Conservation (phyloP, 2,888 invertebrate genomes). For the Drosophila recens region DNA sequence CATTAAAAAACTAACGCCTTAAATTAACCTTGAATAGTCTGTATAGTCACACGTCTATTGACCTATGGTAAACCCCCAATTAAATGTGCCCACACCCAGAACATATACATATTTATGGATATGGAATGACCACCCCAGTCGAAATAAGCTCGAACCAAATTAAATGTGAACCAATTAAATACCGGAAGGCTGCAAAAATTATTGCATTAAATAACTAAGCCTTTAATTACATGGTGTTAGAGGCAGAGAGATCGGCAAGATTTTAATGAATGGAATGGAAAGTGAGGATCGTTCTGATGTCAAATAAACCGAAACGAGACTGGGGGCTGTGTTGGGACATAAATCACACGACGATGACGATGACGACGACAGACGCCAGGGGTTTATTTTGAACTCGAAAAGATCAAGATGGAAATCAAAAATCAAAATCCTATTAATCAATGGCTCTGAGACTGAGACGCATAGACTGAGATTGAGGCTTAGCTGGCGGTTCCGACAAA, state of each 20-base stretch:
- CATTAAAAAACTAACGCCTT: conserved; percentile 1
- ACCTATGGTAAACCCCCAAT: conserved; percentile 59
- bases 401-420: conserved; percentile 57
- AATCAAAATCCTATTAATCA: conserved; percentile 79
- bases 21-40: conserved; percentile 52
- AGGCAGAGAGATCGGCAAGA: conserved; percentile 15
- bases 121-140: conserved; percentile 67
- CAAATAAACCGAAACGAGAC: conserved; percentile 15
- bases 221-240: conserved; percentile 69
- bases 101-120: background rate
- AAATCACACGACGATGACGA: conserved; percentile 59
- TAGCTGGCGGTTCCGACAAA: conserved; percentile 55
- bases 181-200: conserved; percentile 79
- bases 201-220: conserved; percentile 73
- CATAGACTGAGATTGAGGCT: conserved; percentile 12
- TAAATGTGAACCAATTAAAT: conserved; percentile 70
- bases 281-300: conserved; percentile 29
- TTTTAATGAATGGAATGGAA: conserved; percentile 51
- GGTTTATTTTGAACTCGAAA: conserved; percentile 49
- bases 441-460: conserved; percentile 21
- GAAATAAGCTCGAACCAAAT: conserved; percentile 32
- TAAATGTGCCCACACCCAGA: conserved; percentile 54
- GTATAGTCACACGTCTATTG: conserved; percentile 52
- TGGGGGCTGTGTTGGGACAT: conserved; percentile 42
- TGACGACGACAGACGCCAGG: conserved; percentile 43